Base-by-base conservation (phyloP, 2,888 invertebrate species). In the Syritta pipiens region DNA sequence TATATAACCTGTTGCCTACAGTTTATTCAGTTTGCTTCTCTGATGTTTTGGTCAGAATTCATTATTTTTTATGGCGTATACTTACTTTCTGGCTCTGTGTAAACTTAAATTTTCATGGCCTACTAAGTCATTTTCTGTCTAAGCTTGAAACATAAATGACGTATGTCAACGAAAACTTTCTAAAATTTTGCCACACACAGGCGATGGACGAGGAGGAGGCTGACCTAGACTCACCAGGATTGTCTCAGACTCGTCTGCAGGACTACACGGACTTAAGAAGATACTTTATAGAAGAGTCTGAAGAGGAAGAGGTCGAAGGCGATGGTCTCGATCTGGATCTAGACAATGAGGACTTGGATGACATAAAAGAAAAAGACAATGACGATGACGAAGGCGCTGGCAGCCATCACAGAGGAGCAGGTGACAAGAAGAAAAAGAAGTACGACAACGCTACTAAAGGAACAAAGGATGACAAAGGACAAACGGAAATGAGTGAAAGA, bases 221-320 rank as follows among this genome's bases (percentile, higher is more conserved):
- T 5, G 82, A 83, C 46, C 51, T 83, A 7, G 82, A 83, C 55
- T 81, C 82, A 1, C 83, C 83, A 2, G 75, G 81, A 4, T 19
- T 83, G 14, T 82, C 83, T 9, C 74, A 82, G 37, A 82, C 62
- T 0, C 82, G 72, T 6, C 24, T 81, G 22, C 26, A 59, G n/a
- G 69, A 74, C n/a, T 51, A 71, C 26, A 55, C 59, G 0, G 62
- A 76, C 2, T 12, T 81, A 37, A 2, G 49, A 59, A n/a, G 57
- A 49, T 67, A 20, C 20, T 76, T 26, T 19, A 37, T 4, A 26
- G 85, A 28, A 0, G 60, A 62, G 14, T 69, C 65, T 1, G 37
- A 42, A 6, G 53, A 75, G 12, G 83, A 83, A 0, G 81, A 63
- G 3, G 68, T 59, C 1, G 60, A 59, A 3, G 75, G 81, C 9